Percentiles rank a stretch among this genome's conserved stretches.
Conservation (phyloP, 1,140 invertebrate genomes). For the Nephila pilipes region DNA sequence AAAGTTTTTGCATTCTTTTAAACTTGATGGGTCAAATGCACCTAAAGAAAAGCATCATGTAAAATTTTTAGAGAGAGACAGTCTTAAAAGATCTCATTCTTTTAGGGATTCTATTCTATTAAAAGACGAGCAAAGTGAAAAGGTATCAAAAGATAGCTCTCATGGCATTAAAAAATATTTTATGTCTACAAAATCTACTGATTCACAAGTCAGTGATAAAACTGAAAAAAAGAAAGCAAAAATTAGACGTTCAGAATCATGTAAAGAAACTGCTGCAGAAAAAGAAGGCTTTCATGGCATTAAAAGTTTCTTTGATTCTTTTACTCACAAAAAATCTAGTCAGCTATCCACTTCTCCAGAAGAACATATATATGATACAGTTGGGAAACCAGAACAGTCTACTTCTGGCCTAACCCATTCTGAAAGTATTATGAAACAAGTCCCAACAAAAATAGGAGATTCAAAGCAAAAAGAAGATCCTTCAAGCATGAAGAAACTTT, state of each 20-base stretch:
- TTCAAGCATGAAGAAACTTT: conserved; percentile 43
- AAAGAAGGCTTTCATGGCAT: conserved; percentile 19
- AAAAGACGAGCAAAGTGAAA: conserved; percentile 19
- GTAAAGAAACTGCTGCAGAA: conserved; percentile 20
- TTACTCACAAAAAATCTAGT: conserved; percentile 27
- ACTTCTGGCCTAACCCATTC: background rate
- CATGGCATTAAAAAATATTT: conserved; percentile 27
- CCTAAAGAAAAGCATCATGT: background rate
- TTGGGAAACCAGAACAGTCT: conserved; percentile 37
- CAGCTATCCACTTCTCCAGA: background rate
- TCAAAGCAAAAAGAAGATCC: conserved; percentile 37
- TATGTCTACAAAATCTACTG: background rate
- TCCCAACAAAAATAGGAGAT: background rate
- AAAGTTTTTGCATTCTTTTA: conserved; percentile 42
- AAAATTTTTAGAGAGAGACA: conserved; percentile 10
- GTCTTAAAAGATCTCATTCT: conserved; percentile 37
- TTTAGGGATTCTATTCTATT: conserved; percentile 46
- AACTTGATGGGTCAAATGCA: background rate
- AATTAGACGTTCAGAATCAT: conserved; percentile 67
- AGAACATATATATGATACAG: conserved; percentile 72
- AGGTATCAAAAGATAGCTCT: conserved; percentile 13
- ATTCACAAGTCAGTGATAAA: background rate
- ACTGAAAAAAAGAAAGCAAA: conserved; percentile 49
- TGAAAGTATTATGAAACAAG: background rate
- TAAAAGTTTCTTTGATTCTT: conserved; percentile 62